Conservation (phyloP, 2,888 invertebrate species). For the Girardia tigrina region DNA sequence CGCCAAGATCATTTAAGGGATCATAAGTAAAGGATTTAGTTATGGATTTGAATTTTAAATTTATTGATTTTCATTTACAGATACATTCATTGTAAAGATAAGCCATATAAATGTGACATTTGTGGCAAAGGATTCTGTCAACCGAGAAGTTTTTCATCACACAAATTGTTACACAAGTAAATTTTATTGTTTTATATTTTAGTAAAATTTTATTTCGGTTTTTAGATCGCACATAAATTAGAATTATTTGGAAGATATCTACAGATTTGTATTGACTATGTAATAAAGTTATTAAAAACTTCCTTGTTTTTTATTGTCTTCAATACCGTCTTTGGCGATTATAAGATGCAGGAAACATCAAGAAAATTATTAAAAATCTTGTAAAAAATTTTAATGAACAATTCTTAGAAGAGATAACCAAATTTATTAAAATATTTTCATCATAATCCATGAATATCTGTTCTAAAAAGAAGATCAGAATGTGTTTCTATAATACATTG, state of each 20-base stretch:
- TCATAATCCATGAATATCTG: too few species aligned
- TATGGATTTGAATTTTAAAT: not conserved
- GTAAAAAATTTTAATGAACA: too few species aligned
- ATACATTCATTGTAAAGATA: constrained; percentile 54
- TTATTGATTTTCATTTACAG: constrained; percentile 24
- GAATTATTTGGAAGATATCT: not conserved
- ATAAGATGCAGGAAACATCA: too few species aligned
- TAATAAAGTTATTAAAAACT: not conserved
- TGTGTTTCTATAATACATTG: too few species aligned
- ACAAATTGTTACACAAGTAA: constrained; percentile 67
- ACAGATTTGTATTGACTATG: not conserved
- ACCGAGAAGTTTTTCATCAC: constrained; percentile 76
- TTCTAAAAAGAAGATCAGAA: too few species aligned
- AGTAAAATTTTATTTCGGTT: not conserved
- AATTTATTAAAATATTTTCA: too few species aligned
- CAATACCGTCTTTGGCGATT: too few species aligned
- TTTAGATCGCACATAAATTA: not conserved
- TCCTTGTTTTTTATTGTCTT: not conserved
- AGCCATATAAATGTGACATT: constrained; percentile 82
- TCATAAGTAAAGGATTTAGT: constrained; percentile 46
- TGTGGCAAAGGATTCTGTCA: constrained; percentile 91
- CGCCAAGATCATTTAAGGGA: constrained; percentile 64
- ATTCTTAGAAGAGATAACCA: too few species aligned
- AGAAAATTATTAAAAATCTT: too few species aligned
- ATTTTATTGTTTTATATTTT: not conserved